Conservation (phyloP, 1,140 invertebrate genomes). For the Meloidogyne exigua region DNA sequence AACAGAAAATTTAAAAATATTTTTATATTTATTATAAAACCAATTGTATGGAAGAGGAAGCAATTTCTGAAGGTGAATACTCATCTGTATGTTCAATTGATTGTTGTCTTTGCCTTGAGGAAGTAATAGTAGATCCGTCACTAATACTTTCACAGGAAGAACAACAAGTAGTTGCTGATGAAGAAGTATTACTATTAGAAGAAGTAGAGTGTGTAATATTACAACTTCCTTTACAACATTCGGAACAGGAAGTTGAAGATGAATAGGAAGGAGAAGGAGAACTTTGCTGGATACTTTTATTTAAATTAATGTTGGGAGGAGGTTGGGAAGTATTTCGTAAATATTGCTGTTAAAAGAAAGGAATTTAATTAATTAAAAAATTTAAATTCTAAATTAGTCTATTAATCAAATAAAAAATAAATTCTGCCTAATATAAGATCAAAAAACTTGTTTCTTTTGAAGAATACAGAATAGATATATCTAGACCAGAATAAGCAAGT, state of each 20-base stretch:
- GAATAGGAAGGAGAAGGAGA: neutral
- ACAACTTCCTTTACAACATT: neutral
- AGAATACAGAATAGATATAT: no score
- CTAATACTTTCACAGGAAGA: slow-evolving; percentile 16
- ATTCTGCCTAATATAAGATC: no score
- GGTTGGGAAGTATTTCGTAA: neutral
- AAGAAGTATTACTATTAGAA: neutral
- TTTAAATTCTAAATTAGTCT: no score
- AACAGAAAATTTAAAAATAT: no score
- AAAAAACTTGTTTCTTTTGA: no score
- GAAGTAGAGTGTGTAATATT: neutral
- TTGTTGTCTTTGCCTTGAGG: neutral
- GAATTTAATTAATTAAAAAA: no score
- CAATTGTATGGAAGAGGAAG: neutral
- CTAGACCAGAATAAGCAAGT: no score
- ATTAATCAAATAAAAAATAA: no score
- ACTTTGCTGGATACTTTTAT: neutral
- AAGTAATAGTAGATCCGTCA: neutral
- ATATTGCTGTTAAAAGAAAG: neutral
- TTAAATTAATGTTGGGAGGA: neutral
- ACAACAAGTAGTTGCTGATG: slow-evolving; percentile 11
- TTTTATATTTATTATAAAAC: neutral
- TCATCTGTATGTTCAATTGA: neutral
- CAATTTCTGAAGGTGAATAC: neutral
- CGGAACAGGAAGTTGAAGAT: neutral